phyloP scores from a whole-genome alignment of 2,797 vertebrate species.

The Neosilurus hyrtlii region DNA sequence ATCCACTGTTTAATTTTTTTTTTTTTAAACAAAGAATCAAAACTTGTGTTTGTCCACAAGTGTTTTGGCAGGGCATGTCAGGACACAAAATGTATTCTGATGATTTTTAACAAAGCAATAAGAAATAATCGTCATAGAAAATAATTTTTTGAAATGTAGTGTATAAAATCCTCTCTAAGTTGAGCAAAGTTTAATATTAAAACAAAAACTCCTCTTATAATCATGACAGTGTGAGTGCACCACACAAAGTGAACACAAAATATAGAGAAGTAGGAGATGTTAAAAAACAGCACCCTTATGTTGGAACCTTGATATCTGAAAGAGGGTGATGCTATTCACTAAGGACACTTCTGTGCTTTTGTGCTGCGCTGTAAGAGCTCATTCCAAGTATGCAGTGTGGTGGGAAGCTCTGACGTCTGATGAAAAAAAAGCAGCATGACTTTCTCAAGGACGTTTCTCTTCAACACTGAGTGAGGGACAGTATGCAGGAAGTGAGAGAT shows the following conservation, averaged over 20 bases:
- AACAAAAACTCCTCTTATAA: not conserved
- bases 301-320: conserved; percentile 15
- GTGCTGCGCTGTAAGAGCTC: conserved; percentile 33
- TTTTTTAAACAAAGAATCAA: not conserved
- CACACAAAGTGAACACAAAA: not conserved
- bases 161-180: not conserved
- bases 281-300: conserved; percentile 50
- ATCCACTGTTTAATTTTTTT: not conserved
- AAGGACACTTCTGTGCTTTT: conserved; percentile 56
- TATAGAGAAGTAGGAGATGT: not conserved
- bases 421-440: conserved; percentile 24
- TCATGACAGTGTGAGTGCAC: not conserved
- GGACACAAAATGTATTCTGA: not conserved
- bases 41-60: conserved; percentile 24
- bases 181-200: not conserved
- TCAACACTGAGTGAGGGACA: not conserved
- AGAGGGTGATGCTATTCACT: conserved; percentile 47
- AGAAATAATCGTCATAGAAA: not conserved
- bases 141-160: not conserved
- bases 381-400: conserved; percentile 8
- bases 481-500: not conserved
- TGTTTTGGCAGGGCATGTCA: conserved; percentile 5
- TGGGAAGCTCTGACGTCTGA: conserved; percentile 24
- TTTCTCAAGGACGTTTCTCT: conserved; percentile 36
- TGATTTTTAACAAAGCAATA: conserved; percentile 22